phyloP scores from a whole-genome alignment of 2,797 vertebrate species.

The Chlorospingus semifuscus region DNA sequence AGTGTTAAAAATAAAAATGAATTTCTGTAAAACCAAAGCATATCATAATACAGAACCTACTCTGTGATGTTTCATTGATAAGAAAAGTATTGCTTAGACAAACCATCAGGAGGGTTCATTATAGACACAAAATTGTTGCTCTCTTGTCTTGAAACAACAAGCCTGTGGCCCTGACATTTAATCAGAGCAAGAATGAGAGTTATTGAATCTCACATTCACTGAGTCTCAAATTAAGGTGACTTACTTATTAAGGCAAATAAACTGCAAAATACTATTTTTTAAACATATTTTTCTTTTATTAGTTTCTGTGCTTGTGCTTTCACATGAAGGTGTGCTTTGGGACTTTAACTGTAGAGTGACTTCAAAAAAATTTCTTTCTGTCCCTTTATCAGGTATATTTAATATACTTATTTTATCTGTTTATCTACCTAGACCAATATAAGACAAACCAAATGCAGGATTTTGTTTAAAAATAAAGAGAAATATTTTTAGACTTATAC shows the following conservation, averaged over 20 bases:
- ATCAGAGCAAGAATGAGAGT: conserved; percentile 59
- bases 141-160: conserved; percentile 51
- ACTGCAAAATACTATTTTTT: conserved; percentile 27
- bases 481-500: not conserved
- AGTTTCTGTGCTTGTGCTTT: not conserved
- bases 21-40: not conserved
- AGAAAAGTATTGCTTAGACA: conserved; percentile 4
- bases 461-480: not conserved
- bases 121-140: conserved; percentile 42
- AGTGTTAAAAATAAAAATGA: not conserved
- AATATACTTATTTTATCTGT: not conserved
- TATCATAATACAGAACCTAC: not conserved
- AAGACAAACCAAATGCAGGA: not conserved
- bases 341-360: not conserved
- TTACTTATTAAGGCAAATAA: conserved; percentile 17
- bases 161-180: conserved; percentile 62
- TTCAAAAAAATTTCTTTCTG: not conserved
- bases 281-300: not conserved
- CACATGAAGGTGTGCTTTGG: not conserved
- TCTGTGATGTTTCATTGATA: not conserved
- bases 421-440: not conserved
- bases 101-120: conserved; percentile 50
- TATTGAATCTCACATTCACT: conserved; percentile 50
- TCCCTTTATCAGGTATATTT: not conserved
- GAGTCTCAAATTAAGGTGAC: conserved; percentile 18